phyloP scores from a whole-genome alignment of 2,797 vertebrate species.

The Hydrophis major region DNA sequence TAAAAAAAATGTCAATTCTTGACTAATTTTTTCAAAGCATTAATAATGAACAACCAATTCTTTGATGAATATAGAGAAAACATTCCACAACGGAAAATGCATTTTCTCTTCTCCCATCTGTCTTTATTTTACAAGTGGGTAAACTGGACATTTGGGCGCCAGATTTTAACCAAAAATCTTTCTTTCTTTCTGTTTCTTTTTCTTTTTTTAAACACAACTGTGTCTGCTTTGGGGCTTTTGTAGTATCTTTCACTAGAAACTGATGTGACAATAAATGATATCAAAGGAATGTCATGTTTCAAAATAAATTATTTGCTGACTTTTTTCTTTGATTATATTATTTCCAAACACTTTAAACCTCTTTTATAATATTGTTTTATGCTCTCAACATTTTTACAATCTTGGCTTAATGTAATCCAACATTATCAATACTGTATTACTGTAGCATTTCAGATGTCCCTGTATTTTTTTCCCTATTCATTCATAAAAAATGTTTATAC shows the following conservation, averaged over 20 bases:
- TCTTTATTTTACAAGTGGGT: slow-evolving; percentile 43
- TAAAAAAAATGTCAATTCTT: slow-evolving; percentile 5
- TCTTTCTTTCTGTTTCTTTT: not conserved
- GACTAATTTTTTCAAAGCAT: slow-evolving; percentile 23
- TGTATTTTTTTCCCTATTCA: not conserved
- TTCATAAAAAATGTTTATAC: not conserved
- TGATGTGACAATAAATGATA: slow-evolving; percentile 31
- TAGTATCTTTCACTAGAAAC: slow-evolving; percentile 41
- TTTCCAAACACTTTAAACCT: slow-evolving; percentile 3
- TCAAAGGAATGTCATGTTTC: slow-evolving; percentile 39
- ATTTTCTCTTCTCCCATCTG: slow-evolving; percentile 43
- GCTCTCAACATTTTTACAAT: slow-evolving; percentile 6
- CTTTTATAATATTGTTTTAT: slow-evolving; percentile 18
- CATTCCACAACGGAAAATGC: slow-evolving; percentile 41
- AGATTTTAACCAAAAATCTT: slow-evolving; percentile 32
- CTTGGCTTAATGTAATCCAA: not conserved
- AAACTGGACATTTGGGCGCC: slow-evolving; percentile 55
- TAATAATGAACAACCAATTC: slow-evolving; percentile 34
- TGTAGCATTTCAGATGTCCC: not conserved
- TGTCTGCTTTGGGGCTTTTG: slow-evolving; percentile 52
- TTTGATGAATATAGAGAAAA: slow-evolving; percentile 34
- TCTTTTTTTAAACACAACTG: slow-evolving; percentile 10
- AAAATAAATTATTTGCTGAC: slow-evolving; percentile 47
- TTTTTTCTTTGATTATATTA: slow-evolving; percentile 29
- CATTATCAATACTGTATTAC: not conserved